Evolutionary conservation across 1,140 invertebrate species (phyloP).

Genomic region (Caenorhabditis remanei): DNA sequence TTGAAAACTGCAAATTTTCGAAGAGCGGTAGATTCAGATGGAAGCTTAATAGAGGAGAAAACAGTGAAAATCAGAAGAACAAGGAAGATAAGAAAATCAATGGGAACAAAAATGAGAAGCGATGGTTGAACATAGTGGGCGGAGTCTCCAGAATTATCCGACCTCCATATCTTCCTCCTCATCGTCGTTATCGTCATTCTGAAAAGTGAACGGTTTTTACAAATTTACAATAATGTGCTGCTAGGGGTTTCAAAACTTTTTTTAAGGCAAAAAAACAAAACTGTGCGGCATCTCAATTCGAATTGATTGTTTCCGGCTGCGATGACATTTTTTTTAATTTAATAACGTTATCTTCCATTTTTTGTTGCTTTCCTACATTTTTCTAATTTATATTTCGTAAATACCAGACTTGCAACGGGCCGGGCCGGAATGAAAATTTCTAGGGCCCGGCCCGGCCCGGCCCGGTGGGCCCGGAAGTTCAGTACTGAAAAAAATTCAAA

Average conservation of each 20-base stretch:
- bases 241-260: neutral
- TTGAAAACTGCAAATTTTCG: neutral
- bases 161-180: conserved; percentile 32
- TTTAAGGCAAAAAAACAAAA: neutral
- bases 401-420: too few species aligned
- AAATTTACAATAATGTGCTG: neutral
- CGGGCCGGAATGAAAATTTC: too few species aligned
- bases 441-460: too few species aligned
- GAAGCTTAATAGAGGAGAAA: neutral
- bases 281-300: too few species aligned
- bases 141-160: conserved; percentile 5
- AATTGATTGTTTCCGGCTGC: too few species aligned
- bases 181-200: conserved; percentile 25
- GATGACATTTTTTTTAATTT: too few species aligned
- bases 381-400: too few species aligned
- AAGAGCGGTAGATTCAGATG: neutral
- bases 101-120: neutral
- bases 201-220: neutral
- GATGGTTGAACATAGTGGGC: neutral
- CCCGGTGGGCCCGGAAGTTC: too few species aligned
- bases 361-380: neutral
- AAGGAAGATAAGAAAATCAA: neutral
- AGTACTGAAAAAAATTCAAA: too few species aligned
- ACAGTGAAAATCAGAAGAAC: neutral
- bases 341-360: neutral